These are phyloP conservation scores for Acrocyrtus sp. DNA, from an alignment of 2,888 invertebrate genomes.

Conservation along the genomic window DNA sequence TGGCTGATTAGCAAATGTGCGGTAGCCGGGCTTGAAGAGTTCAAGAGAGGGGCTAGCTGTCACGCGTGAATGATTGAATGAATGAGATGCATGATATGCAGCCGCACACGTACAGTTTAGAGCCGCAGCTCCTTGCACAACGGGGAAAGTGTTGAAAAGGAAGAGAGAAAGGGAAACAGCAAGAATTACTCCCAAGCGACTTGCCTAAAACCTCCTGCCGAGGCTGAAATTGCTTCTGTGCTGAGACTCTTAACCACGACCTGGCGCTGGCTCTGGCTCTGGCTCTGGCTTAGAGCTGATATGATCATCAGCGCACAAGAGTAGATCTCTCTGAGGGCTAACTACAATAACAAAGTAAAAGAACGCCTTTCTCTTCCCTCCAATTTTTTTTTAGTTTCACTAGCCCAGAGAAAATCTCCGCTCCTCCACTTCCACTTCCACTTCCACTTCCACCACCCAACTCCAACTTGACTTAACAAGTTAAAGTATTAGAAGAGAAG, in stretches of 20 bases:
- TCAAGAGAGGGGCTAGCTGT: neutral
- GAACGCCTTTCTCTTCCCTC: constrained; percentile 5
- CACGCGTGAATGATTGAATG: constrained; percentile 10
- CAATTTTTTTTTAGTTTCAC: neutral
- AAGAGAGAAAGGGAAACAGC: neutral
- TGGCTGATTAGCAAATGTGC: too few relatives aligned
- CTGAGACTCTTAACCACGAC: constrained; percentile 28
- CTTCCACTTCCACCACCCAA: too few relatives aligned
- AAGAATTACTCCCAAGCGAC: constrained; percentile 42
- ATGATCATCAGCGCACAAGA: constrained; percentile 18
- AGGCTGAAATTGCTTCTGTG: constrained; percentile 41
- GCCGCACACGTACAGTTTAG: too few relatives aligned
- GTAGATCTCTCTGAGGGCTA: constrained; percentile 29
- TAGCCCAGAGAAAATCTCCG: neutral
- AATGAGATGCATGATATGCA: too few relatives aligned
- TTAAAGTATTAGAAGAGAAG: too few relatives aligned
- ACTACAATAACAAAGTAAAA: constrained; percentile 17
- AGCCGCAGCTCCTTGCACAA: too few relatives aligned
- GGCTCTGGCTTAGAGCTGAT: constrained; percentile 13
- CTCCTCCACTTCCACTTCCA: neutral
- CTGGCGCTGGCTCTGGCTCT: too few relatives aligned
- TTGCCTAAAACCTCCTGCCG: constrained; percentile 41
- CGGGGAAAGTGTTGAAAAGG: too few relatives aligned
- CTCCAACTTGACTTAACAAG: too few relatives aligned
- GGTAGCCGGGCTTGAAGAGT: too few relatives aligned